Percentiles rank a stretch among this genome's conserved stretches.
Conservation (phyloP, 2,888 invertebrate species). For the Dorcus parallelipipedus region DNA sequence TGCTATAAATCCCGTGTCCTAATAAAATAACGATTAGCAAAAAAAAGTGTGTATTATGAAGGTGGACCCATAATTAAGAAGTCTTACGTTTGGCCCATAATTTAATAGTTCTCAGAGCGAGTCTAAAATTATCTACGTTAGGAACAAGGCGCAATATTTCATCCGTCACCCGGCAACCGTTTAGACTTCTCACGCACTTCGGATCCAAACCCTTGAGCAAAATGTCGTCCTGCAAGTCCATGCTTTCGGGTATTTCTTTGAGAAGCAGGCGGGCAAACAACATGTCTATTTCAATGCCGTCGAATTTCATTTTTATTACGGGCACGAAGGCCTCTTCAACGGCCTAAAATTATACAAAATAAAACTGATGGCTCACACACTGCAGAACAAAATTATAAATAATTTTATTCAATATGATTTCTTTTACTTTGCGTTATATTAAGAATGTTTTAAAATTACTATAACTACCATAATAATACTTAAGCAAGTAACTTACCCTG, state of each 20-base stretch:
- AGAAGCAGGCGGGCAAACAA: conserved; percentile 91
- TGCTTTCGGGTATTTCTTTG: conserved; percentile 90
- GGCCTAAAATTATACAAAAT: conserved; percentile 55
- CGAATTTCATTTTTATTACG: conserved; percentile 98
- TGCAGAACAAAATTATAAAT: neutral
- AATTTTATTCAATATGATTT: too few relatives aligned
- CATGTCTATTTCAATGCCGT: conserved; percentile 98
- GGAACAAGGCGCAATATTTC: conserved; percentile 96
- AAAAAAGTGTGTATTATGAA: neutral
- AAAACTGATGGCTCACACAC: neutral
- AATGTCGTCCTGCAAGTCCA: conserved; percentile 86
- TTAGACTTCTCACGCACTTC: conserved; percentile 94
- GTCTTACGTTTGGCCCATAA: conserved; percentile 95
- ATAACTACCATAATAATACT: too few relatives aligned
- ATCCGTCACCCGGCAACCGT: conserved; percentile 98
- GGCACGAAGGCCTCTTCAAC: conserved; percentile 99
- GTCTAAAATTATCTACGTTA: conserved; percentile 88
- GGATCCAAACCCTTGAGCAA: conserved; percentile 92
- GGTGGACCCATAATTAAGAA: neutral
- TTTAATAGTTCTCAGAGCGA: conserved; percentile 92
- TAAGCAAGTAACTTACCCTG: conserved; percentile 53
- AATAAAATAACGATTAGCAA: conserved; percentile 29
- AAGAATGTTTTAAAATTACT: too few relatives aligned
- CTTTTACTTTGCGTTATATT: too few relatives aligned
- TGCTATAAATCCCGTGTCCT: conserved; percentile 97